Percentiles rank a stretch among this genome's conserved stretches.
phyloP scores from a whole-genome alignment of 2,113 vertebrate species.

The Xerus inauris region DNA sequence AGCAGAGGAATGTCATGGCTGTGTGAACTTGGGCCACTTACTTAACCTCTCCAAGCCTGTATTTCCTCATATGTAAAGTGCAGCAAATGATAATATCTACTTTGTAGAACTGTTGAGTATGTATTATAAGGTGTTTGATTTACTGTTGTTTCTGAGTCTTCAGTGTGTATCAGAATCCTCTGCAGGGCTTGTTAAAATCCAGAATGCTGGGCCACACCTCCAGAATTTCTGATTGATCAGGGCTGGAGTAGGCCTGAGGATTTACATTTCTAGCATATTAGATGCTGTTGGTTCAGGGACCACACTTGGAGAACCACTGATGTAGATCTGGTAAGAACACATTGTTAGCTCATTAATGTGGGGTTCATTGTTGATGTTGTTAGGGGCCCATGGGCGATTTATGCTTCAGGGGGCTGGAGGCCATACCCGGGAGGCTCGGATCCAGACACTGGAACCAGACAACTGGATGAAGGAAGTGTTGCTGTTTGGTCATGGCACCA shows the following conservation, averaged over 20 bases:
- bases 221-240: not conserved
- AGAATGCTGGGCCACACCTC: not conserved
- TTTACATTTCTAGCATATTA: not conserved
- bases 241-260: not conserved
- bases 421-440: conserved; percentile 90
- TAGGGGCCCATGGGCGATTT: conserved; percentile 95
- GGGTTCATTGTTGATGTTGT: conserved; percentile 23
- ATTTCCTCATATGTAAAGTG: not conserved
- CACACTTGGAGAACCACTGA: not conserved
- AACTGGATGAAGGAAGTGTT: conserved; percentile 94
- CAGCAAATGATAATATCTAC: not conserved
- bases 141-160: not conserved
- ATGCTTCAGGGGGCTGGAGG: conserved; percentile 83
- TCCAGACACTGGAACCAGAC: conserved; percentile 93
- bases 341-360: not conserved
- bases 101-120: not conserved
- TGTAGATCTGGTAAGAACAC: not conserved
- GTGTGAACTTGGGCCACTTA: not conserved
- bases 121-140: not conserved
- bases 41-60: not conserved
- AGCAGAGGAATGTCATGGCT: not conserved
- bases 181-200: not conserved
- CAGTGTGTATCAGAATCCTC: not conserved
- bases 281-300: not conserved
- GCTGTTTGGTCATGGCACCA: conserved; percentile 90